Percentiles rank a stretch among this genome's conserved stretches.
Conservation (phyloP, 2,113 vertebrate species). For the Psammodynastes pulverulentus region DNA sequence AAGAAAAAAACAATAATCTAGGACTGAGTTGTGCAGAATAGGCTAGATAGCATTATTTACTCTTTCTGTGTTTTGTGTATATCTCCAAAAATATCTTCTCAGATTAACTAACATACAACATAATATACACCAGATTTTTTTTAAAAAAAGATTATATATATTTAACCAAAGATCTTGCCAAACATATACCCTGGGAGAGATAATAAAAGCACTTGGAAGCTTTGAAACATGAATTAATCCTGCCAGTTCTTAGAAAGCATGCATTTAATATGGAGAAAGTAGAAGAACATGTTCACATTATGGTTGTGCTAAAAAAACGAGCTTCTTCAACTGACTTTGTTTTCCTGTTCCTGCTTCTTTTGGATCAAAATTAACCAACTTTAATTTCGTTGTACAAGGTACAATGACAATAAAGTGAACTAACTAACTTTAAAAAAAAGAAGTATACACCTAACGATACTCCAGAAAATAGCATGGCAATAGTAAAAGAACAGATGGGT, state of each 20-base stretch:
- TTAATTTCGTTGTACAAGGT: too few relatives aligned
- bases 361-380: neutral
- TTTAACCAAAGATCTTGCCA: neutral
- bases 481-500: neutral
- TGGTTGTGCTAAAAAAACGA: neutral
- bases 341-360: neutral
- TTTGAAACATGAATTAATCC: neutral
- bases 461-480: neutral
- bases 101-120: neutral
- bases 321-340: neutral
- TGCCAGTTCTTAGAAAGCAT: neutral
- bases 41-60: neutral
- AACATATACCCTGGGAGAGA: neutral
- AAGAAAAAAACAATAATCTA: slow-evolving; percentile 45
- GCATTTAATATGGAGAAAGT: neutral
- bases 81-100: neutral
- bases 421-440: neutral
- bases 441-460: neutral
- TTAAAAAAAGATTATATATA: neutral
- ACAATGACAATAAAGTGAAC: too few relatives aligned
- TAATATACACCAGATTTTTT: neutral
- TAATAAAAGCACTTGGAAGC: neutral
- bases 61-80: neutral
- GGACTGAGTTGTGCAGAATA: neutral
- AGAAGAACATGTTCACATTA: neutral